Conservation (phyloP, 2,888 invertebrate genomes). For the Watsonalla binaria region DNA sequence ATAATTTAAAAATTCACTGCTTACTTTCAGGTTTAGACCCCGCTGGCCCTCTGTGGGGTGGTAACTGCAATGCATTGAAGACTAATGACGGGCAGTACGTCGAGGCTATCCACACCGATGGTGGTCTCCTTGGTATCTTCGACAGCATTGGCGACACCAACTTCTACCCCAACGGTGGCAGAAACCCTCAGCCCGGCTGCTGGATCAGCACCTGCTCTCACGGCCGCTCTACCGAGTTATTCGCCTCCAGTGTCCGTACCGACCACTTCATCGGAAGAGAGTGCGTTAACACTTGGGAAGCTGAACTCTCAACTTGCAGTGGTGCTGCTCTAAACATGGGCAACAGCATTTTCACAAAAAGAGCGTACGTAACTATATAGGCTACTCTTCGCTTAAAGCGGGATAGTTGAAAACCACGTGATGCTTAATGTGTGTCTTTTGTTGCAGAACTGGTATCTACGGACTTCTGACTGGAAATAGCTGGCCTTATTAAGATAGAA, state of each 20-base stretch:
- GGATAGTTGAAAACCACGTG: too few relatives aligned
- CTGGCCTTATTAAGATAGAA: slow-evolving; percentile 17
- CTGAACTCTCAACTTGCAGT: slow-evolving; percentile 18
- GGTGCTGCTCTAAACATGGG: slow-evolving; percentile 29
- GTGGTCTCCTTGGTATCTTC: slow-evolving; percentile 34
- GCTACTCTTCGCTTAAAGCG: not conserved
- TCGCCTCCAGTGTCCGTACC: slow-evolving; percentile 24
- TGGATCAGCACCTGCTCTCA: slow-evolving; percentile 12
- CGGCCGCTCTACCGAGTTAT: slow-evolving; percentile 7
- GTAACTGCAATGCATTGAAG: slow-evolving; percentile 27
- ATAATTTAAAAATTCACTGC: too few relatives aligned
- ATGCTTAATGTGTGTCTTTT: slow-evolving; percentile 2
- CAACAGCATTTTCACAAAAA: slow-evolving; percentile 25
- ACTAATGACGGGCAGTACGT: slow-evolving; percentile 31
- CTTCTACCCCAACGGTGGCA: slow-evolving; percentile 43
- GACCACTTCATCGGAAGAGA: slow-evolving; percentile 25
- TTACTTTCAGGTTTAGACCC: slow-evolving; percentile 39
- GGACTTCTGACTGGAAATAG: slow-evolving; percentile 17
- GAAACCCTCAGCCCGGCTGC: slow-evolving; percentile 28
- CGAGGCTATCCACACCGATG: slow-evolving; percentile 44
- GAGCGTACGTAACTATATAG: slow-evolving; percentile 22
- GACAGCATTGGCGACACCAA: slow-evolving; percentile 32
- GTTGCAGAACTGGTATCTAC: slow-evolving; percentile 26
- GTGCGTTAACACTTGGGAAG: slow-evolving; percentile 26
- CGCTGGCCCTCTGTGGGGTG: slow-evolving; percentile 39